Base-by-base conservation (phyloP, 2,113 vertebrate genomes). In the Poecile atricapillus region DNA sequence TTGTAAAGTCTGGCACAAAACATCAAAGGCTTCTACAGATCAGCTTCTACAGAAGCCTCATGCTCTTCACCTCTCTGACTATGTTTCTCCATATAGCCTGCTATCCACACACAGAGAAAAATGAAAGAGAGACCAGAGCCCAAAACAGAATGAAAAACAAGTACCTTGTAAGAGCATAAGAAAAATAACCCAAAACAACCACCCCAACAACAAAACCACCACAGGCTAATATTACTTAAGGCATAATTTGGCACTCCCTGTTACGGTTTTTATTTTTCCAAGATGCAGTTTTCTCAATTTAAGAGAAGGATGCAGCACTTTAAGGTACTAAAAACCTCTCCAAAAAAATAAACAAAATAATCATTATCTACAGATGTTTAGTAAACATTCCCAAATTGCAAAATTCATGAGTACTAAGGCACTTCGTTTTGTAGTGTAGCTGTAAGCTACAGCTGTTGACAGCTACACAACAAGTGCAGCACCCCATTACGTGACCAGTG, bases 381-480 rank as follows among this genome's bases (percentile, higher is more conserved):
- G 90, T 80, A 96, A 95, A 89, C 28, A 41, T 64, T 86, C 81
- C 93, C 92, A 96, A 93, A 83, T 62, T 90, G n/a, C 83, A 88
- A 94, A 96, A 95, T 83, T 88, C 93, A 97, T 81, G 69, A 97
- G 37, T 68, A 83, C 22, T 86, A 94, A 95, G 46, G 56, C 27
- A 81, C 18, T 84, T 50, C 50, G 63, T 68, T 93, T 47, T 93
- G 43, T 39, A 39, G 39, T 39, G 39, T 39, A 39, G 39, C 39
- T 39, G 39, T 35, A 93, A 95, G 71, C 43, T 10, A 9, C 49
- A 76, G 70, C 30, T 94, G 69, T 75, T 68, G 76, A 71, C 7
- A 49, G 89, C 84, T 88, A 82, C 47, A 69, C 70, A 91, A 53
- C 53, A 93, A 97, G 85, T 64, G 64, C 65, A 89, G 46, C 39